A percentile compares a stretch with the other conserved stretches of the same genome.
Conservation (phyloP, 1,140 invertebrate species). For the Kradibia gibbosae region DNA sequence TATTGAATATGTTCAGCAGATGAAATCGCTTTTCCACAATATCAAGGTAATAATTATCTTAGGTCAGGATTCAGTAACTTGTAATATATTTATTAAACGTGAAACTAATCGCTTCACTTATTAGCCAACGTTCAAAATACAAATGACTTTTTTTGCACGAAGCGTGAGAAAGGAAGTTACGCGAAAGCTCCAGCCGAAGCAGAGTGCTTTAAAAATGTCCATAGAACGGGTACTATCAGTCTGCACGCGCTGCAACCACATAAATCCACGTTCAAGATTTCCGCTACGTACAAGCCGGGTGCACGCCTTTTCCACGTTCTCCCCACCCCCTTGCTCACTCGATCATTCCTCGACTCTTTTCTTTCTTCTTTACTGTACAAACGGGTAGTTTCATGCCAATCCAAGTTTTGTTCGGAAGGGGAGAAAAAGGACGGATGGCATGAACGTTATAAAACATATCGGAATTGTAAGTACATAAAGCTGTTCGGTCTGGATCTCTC, state of each 20-base stretch:
- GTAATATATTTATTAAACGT: too few relatives aligned
- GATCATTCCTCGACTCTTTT: neutral
- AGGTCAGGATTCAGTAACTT: too few relatives aligned
- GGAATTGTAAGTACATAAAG: neutral
- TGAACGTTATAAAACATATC: neutral
- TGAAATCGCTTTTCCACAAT: too few relatives aligned
- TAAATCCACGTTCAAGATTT: slow-evolving; percentile 38
- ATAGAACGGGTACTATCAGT: neutral
- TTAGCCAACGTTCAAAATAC: neutral
- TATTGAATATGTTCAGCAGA: too few relatives aligned
- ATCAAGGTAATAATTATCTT: too few relatives aligned
- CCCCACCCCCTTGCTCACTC: neutral
- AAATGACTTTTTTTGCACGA: neutral
- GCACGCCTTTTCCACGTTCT: neutral
- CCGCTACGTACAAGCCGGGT: neutral
- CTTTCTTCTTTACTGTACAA: neutral
- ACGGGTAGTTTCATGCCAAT: neutral
- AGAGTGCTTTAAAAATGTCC: neutral
- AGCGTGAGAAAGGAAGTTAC: neutral
- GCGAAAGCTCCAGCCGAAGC: neutral
- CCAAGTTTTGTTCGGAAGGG: neutral
- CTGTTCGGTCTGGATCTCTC: neutral
- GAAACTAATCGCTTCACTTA: too few relatives aligned
- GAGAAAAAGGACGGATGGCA: neutral
- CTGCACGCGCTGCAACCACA: neutral